Conservation (phyloP, 2,113 vertebrate genomes). For the Hypomesus transpacificus region DNA sequence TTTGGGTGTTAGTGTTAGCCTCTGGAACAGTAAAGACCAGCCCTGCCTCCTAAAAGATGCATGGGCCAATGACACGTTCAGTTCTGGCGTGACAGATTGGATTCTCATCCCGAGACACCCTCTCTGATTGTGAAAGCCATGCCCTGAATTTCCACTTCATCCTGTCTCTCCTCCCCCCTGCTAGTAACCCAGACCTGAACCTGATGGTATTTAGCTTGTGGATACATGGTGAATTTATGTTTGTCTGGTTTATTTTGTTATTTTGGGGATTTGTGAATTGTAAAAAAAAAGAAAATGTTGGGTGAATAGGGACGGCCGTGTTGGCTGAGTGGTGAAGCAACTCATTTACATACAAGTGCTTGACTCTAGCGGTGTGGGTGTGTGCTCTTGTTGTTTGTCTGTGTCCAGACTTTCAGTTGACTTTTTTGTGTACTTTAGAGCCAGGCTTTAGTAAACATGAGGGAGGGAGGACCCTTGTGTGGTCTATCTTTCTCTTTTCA, state of each 20-base stretch:
- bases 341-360: slow-evolving; percentile 45
- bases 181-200: slow-evolving; percentile 18
- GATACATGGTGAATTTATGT: slow-evolving; percentile 26
- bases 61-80: slow-evolving; percentile 50
- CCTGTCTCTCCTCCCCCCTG: neutral
- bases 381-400: slow-evolving; percentile 32
- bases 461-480: slow-evolving; percentile 21
- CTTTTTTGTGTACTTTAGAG: neutral
- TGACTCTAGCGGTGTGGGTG: neutral
- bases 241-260: slow-evolving; percentile 1
- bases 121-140: slow-evolving; percentile 25
- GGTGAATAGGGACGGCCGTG: slow-evolving; percentile 9
- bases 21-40: slow-evolving; percentile 5
- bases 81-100: slow-evolving; percentile 45
- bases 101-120: slow-evolving; percentile 46
- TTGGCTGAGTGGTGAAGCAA: slow-evolving; percentile 18
- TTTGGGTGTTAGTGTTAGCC: slow-evolving; percentile 39
- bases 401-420: slow-evolving; percentile 6
- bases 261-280: slow-evolving; percentile 10
- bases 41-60: slow-evolving; percentile 50
- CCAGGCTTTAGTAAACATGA: slow-evolving; percentile 51
- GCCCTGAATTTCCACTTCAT: slow-evolving; percentile 2
- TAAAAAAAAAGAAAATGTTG: no score
- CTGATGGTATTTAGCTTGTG: slow-evolving; percentile 26
- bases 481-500: slow-evolving; percentile 7